Conservation (phyloP, 2,113 vertebrate species). For the Callorhinus ursinus region DNA sequence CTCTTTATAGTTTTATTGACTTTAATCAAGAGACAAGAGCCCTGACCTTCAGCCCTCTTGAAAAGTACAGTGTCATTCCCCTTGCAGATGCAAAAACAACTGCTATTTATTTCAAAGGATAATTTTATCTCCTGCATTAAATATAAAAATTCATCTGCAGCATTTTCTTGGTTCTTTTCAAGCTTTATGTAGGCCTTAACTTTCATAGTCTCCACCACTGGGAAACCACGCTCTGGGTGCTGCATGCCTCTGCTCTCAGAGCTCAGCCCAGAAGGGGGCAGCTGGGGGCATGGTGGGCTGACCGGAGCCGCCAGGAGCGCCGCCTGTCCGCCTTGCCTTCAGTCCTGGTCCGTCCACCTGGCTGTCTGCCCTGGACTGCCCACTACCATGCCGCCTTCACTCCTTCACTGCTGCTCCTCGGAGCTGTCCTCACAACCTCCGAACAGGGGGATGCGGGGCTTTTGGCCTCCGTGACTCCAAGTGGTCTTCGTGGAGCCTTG, state of each 20-base stretch:
- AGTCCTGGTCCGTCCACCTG: background rate
- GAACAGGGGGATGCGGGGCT: background rate
- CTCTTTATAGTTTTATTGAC: background rate
- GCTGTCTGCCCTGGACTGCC: too few species aligned
- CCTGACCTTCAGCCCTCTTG: background rate
- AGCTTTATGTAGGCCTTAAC: background rate
- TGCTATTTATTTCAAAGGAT: background rate
- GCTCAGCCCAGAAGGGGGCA: background rate
- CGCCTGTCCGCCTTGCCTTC: background rate
- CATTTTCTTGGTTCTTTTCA: background rate
- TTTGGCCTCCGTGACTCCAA: background rate
- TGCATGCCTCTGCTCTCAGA: too few species aligned
- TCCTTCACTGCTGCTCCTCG: background rate
- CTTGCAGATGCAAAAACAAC: background rate
- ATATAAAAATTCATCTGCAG: background rate
- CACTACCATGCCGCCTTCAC: rapidly evolving
- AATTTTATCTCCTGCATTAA: background rate
- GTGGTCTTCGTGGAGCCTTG: background rate
- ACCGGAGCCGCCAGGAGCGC: background rate
- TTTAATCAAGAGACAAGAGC: constrained; percentile 28
- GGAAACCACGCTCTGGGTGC: background rate
- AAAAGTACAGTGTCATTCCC: background rate
- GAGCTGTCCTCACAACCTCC: background rate
- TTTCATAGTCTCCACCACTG: background rate
- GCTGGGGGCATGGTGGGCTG: rapidly evolving